Evolutionary conservation across 2,113 vertebrate species (phyloP).

Genomic region (Phocoena phocoena): DNA sequence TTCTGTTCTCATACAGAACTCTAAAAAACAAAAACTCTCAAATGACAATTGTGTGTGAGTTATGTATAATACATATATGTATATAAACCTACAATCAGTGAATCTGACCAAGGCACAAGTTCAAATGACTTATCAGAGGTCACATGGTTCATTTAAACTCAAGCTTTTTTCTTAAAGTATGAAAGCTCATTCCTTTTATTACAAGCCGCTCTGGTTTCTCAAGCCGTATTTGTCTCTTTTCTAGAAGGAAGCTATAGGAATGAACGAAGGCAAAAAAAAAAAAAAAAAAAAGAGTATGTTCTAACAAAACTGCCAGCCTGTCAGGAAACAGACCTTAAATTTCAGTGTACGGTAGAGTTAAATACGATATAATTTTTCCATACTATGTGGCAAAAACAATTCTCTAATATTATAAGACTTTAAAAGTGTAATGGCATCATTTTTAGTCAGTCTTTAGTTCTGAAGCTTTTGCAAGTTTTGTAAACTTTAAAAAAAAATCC

Average conservation of each 20-base stretch:
- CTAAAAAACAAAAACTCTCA: not conserved
- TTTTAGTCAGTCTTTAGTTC: conserved; percentile 50
- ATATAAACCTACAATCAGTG: not conserved
- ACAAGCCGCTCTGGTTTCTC: conserved; percentile 1
- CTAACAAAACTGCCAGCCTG: not conserved
- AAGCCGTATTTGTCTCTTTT: conserved; percentile 13
- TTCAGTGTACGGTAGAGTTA: not conserved
- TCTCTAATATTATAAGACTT: not conserved
- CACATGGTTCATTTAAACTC: conserved; percentile 32
- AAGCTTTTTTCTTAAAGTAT: conserved; percentile 4
- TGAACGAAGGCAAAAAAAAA: not conserved
- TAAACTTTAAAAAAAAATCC: conserved; percentile 38
- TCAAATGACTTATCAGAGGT: conserved; percentile 45
- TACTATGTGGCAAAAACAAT: not conserved
- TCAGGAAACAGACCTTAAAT: not conserved
- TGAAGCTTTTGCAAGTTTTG: conserved; percentile 50
- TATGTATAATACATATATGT: not conserved
- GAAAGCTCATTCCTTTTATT: not conserved
- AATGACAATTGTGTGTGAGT: not conserved
- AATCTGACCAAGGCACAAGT: conserved; percentile 61
- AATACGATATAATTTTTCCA: not conserved
- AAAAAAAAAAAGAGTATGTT: not conserved
- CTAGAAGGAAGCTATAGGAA: conserved; percentile 12
- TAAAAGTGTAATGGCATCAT: not conserved
- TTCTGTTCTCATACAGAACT: not conserved